Evolutionary conservation across 2,113 vertebrate genomes (phyloP), one percentile per base, ranked within the genome.

Genomic region (Ictalurus furcatus): DNA sequence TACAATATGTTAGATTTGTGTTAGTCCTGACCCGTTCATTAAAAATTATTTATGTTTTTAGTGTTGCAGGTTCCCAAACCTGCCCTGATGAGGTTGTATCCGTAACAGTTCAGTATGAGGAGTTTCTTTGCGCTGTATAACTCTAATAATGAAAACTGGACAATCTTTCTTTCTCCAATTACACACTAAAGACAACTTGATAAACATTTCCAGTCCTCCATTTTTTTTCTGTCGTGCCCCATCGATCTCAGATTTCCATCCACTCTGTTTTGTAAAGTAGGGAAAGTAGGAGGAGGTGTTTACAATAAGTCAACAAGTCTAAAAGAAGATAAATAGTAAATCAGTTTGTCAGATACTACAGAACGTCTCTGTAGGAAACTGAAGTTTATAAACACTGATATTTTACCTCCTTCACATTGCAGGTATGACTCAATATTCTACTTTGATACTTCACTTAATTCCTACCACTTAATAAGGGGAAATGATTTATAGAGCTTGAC

Each of bases 261-360:
- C 69, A 73, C 30, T 73, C 69, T 37, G 69, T 19, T 73, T 73
- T 73, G 69, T 73, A 73, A 73, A 71, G 30, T 71, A 71, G 67
- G 67, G 67, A 71, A 17, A 73, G 69, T 73, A 73, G 69, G 30
- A 73, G 69, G 69, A 17, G 16, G 16, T 37, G 16, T 19, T 30
- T 34, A 5, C 16, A 34, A 7, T 19, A 19, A 34, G 69, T 73
- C 69, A 19, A 73, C 69, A 73, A 73, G 69, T 37, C 30, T 73
- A 37, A 73, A 73, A 73, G 30, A 34, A 19, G 69, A 73, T 73
- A 73, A 19, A 37, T n/a, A 73, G 69, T 19, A 37, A 37, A 0
- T 73, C 69, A 73, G 65, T 67, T 67, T 14, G 14, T 30, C 12
- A 5, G 30, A 73, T 37, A 73, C 69, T 7, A 5, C 30, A 37